Evolutionary conservation across 2,797 vertebrate genomes (phyloP).

Genomic region (Semaprochilodus insignis): DNA sequence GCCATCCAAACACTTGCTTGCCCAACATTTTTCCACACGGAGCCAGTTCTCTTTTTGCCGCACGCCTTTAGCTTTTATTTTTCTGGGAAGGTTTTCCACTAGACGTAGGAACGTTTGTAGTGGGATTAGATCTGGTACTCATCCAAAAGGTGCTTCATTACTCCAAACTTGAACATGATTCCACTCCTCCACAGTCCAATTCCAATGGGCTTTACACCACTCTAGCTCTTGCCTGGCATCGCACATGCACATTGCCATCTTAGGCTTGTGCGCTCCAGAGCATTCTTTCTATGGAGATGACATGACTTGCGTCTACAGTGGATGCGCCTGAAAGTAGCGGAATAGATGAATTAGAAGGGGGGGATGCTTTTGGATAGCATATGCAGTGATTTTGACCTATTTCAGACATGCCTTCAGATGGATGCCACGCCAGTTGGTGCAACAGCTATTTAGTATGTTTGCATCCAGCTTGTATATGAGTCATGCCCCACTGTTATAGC

Average conservation of each 20-base stretch:
- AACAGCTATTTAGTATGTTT: constrained; percentile 20
- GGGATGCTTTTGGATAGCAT: background rate
- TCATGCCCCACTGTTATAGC: constrained; percentile 27
- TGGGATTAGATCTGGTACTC: background rate
- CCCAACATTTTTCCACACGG: background rate
- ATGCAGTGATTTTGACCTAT: constrained; percentile 2
- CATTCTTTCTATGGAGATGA: background rate
- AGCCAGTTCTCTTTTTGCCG: background rate
- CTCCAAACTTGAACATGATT: background rate
- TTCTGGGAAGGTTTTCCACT: background rate
- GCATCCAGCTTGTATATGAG: constrained; percentile 41
- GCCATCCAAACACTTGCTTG: background rate
- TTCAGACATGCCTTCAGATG: constrained; percentile 15
- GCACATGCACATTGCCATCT: background rate
- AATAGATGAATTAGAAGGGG: background rate
- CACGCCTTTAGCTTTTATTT: background rate
- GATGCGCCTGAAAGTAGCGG: background rate
- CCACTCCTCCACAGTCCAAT: background rate
- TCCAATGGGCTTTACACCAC: background rate
- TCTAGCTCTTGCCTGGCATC: background rate
- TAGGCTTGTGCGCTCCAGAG: background rate
- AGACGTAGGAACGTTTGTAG: background rate
- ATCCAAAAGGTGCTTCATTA: background rate
- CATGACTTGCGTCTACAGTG: background rate
- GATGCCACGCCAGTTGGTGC: constrained; percentile 18